These are phyloP conservation scores for Conopomorpha cramerella DNA, from an alignment of 1,140 invertebrate species.

Conservation along the genomic window DNA sequence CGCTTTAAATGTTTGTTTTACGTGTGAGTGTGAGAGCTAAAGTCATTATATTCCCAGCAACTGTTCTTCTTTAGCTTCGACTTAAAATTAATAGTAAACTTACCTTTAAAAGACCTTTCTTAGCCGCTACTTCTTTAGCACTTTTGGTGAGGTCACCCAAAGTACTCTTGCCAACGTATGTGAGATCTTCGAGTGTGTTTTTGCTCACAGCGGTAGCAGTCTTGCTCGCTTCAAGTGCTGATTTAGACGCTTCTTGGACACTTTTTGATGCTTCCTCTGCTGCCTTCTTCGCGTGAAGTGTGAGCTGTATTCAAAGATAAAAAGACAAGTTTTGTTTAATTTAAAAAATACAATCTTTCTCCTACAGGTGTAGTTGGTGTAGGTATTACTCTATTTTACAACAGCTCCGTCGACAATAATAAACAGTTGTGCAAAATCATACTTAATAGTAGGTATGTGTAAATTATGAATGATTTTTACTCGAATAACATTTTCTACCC, in stretches of 20 bases:
- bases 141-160: slow-evolving; percentile 89
- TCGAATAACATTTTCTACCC: too few relatives aligned
- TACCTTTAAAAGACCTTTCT: slow-evolving; percentile 73
- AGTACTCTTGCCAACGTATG: slow-evolving; percentile 84
- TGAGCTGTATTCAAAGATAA: slow-evolving; percentile 64
- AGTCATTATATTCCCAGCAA: too few relatives aligned
- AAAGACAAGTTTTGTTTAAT: neutral
- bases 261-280: slow-evolving; percentile 83
- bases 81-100: neutral
- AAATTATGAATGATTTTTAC: too few relatives aligned
- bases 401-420: too few relatives aligned
- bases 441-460: too few relatives aligned
- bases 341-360: neutral
- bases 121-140: slow-evolving; percentile 83
- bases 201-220: slow-evolving; percentile 85
- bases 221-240: slow-evolving; percentile 84
- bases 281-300: slow-evolving; percentile 86
- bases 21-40: too few relatives aligned
- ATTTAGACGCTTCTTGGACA: slow-evolving; percentile 80
- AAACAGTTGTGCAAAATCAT: too few relatives aligned
- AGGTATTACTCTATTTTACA: too few relatives aligned
- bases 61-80: too few relatives aligned
- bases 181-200: slow-evolving; percentile 85
- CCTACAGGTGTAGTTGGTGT: neutral
- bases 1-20: too few relatives aligned